Conservation (phyloP, 2,113 vertebrate species). For the Hystrix cristata region DNA sequence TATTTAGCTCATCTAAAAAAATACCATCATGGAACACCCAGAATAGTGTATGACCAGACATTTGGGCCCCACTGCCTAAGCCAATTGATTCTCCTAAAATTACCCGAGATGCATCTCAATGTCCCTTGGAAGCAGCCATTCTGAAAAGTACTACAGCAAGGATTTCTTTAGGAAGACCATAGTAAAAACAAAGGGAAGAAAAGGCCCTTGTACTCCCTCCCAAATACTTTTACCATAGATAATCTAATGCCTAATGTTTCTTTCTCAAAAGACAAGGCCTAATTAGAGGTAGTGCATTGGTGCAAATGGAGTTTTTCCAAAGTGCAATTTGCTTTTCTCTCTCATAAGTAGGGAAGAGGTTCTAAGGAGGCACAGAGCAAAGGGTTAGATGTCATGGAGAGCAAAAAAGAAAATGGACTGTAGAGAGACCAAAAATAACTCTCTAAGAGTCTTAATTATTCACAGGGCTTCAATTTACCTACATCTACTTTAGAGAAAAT, state of each 20-base stretch:
- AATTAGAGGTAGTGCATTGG: neutral
- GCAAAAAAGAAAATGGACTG: neutral
- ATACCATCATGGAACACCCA: neutral
- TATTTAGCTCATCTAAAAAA: neutral
- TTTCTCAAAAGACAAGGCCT: conserved; percentile 25
- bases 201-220: neutral
- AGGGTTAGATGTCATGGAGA: neutral
- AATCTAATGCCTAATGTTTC: neutral
- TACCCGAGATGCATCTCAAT: neutral
- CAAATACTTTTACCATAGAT: neutral
- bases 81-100: neutral
- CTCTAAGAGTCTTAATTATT: neutral
- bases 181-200: neutral
- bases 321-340: neutral
- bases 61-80: neutral
- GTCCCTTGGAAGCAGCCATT: neutral
- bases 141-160: neutral
- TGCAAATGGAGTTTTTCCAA: conserved; percentile 36
- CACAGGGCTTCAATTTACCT: neutral
- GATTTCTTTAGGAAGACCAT: neutral
- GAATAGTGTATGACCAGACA: neutral
- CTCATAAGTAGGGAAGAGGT: neutral
- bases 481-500: neutral
- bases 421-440: conserved; percentile 2
- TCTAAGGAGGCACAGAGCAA: neutral